phyloP scores from a whole-genome alignment of 2,113 vertebrate species.

The Crotalus viridis region DNA sequence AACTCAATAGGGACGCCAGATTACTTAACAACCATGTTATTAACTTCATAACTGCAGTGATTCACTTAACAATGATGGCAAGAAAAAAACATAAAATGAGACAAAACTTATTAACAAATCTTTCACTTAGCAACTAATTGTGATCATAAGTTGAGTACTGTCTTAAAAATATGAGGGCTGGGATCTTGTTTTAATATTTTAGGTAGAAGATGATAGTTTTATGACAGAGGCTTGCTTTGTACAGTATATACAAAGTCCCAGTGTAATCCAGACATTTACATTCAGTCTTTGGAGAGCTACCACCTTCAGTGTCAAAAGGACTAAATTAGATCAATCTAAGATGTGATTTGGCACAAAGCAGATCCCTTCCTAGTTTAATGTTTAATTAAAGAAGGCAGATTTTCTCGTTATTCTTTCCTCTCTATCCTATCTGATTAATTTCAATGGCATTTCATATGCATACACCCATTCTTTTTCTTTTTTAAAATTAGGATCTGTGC shows the following conservation, averaged over 20 bases:
- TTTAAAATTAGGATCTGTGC: not conserved
- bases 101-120: no score
- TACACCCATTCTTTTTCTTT: not conserved
- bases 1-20: no score
- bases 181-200: not conserved
- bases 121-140: no score
- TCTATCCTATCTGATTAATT: not conserved
- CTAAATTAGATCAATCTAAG: not conserved
- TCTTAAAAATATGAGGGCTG: not conserved
- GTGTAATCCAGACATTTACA: not conserved
- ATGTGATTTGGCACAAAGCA: not conserved
- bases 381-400: not conserved
- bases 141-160: no score
- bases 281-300: not conserved
- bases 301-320: not conserved
- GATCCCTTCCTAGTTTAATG: not conserved
- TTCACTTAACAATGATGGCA: no score
- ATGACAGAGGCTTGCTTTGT: not conserved
- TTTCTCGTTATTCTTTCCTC: not conserved
- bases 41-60: no score
- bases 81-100: no score
- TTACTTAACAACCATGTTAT: no score
- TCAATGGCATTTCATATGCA: not conserved
- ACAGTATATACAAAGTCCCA: not conserved
- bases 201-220: not conserved